Evolutionary conservation across 53 echinoderm and acorn worm species (phyloP), one percentile per base, ranked within the genome.

Genomic region (Mesocentrotus franciscanus): DNA sequence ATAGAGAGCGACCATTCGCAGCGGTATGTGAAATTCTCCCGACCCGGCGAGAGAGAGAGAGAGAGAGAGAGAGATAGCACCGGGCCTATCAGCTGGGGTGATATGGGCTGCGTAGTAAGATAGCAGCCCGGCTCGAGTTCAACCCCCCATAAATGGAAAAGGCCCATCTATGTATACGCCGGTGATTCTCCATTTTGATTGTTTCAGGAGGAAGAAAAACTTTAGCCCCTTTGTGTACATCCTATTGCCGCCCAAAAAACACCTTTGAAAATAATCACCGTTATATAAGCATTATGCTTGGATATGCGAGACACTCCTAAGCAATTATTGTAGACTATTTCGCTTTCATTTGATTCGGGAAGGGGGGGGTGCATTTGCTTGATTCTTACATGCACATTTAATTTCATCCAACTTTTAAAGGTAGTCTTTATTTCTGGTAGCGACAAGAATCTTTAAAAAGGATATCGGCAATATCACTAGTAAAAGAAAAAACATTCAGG

Each of bases 141-240:
- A 74, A 91, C 92, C 92, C 92, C 92, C 92, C 92, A 92, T 92
- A 92, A 92, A 92, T 92, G 92, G 92, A 92, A 56, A 92, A 64
- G 72, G 29, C 29, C 58, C 75, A 35, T 92, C 92, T 26, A 92
- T 92, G 74, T 74, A 91, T 91, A 59, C 60, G 13, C 81, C 81
- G 30, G 81, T 81, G 36, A 42, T 81, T 18, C 42, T 81, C 39
- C 18, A 7, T 81, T 81, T 81, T 36, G 4, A 39, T 74, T 29
- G 74, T 74, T 74, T 74, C 29, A 74, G 32, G 71, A 13, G 74
- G 11, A 27, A 74, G 74, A 74, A 12, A 74, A 30, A 30, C 62
- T 18, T 62, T 62, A 32, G 30, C 30, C 30, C 12, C 9, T 18
- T 10, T 2, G 74, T 32, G 74, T 32, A 74, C 3, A 74, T 74